Evolutionary conservation across 2,888 invertebrate species (phyloP).

Genomic region (Parnassius smintheus): DNA sequence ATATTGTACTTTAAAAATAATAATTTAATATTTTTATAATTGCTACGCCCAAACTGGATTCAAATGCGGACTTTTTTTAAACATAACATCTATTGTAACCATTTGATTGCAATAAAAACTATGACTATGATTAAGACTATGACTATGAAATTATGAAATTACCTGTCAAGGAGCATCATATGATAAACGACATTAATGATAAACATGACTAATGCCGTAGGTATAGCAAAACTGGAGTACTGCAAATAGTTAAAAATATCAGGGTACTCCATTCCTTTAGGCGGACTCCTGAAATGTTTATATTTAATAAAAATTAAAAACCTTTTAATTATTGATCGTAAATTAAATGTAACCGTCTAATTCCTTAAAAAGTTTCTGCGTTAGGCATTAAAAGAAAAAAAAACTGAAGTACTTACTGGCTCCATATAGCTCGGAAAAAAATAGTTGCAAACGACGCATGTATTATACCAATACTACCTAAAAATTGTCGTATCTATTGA

Average conservation of each 20-base stretch:
- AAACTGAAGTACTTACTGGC: slow-evolving; percentile 8
- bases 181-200: slow-evolving; percentile 48
- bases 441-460: slow-evolving; percentile 20
- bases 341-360: too few relatives aligned
- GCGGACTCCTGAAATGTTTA: slow-evolving; percentile 34
- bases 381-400: neutral
- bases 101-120: too few relatives aligned
- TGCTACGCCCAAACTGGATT: too few relatives aligned
- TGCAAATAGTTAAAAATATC: slow-evolving; percentile 64
- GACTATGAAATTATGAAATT: slow-evolving; percentile 33
- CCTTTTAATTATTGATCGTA: too few relatives aligned
- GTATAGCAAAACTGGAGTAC: slow-evolving; percentile 54
- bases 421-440: slow-evolving; percentile 25
- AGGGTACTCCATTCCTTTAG: slow-evolving; percentile 34
- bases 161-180: slow-evolving; percentile 44
- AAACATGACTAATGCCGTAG: slow-evolving; percentile 49
- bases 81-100: too few relatives aligned
- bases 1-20: too few relatives aligned
- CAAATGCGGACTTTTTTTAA: too few relatives aligned
- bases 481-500: neutral
- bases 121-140: too few relatives aligned
- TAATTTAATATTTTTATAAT: too few relatives aligned
- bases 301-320: too few relatives aligned
- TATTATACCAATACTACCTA: slow-evolving; percentile 21
- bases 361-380: too few relatives aligned